Evolutionary conservation across 2,888 invertebrate genomes (phyloP).

Genomic region (Podabrus alpinus): DNA sequence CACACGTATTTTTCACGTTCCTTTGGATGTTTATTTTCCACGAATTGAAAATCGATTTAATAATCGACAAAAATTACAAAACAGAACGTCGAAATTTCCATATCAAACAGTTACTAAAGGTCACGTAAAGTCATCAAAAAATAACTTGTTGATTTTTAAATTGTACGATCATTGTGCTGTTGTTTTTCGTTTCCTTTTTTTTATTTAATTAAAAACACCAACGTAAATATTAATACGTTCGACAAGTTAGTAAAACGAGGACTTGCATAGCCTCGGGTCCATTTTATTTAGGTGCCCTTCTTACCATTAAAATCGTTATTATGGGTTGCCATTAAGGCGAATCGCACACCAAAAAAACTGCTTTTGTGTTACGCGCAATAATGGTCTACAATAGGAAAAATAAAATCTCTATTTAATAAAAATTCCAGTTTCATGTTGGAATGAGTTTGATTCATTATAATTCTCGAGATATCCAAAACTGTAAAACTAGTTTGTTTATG

Average conservation of each 20-base stretch:
- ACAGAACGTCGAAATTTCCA: conserved; percentile 9
- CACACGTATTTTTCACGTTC: not conserved
- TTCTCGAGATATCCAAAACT: not conserved
- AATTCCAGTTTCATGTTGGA: too few species aligned
- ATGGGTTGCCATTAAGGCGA: not conserved
- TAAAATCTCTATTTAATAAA: too few species aligned
- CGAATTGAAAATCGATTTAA: conserved; percentile 8
- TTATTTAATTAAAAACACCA: not conserved
- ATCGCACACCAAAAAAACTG: not conserved
- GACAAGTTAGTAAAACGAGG: not conserved
- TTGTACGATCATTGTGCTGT: not conserved
- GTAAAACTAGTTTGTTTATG: not conserved
- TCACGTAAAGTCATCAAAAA: conserved; percentile 11
- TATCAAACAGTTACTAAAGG: conserved; percentile 14
- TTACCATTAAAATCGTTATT: not conserved
- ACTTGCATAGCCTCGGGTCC: not conserved
- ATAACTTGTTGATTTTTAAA: conserved; percentile 11
- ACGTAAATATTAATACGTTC: not conserved
- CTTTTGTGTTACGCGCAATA: too few species aligned
- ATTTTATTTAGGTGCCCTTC: not conserved
- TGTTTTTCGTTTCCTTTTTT: not conserved
- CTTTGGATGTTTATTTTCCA: not conserved
- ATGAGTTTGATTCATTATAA: too few species aligned
- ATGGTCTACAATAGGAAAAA: too few species aligned
- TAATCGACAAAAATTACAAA: not conserved